Conservation (phyloP, 2,113 vertebrate genomes). For the Clarias magur region DNA sequence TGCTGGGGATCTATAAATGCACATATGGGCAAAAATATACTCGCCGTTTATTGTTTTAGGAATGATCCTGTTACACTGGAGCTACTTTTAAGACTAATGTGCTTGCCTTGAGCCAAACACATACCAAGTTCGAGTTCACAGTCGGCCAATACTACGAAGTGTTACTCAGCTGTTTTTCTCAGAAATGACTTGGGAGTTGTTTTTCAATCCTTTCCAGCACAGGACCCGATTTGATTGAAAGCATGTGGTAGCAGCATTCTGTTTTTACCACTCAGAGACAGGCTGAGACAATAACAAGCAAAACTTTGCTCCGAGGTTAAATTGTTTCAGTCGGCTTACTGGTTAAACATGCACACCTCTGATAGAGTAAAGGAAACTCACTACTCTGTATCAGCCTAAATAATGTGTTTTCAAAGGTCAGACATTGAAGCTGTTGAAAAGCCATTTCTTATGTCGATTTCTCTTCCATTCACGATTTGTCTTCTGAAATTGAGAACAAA, state of each 20-base stretch:
- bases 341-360: not conserved
- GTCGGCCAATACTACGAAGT: slow-evolving; percentile 16
- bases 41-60: not conserved
- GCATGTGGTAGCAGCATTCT: slow-evolving; percentile 35
- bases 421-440: not conserved
- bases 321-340: not conserved
- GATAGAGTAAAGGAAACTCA: not conserved
- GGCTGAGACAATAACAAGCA: not conserved
- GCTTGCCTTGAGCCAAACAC: slow-evolving; percentile 27
- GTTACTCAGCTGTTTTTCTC: slow-evolving; percentile 28
- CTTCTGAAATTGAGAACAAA: not conserved
- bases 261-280: not conserved
- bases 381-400: not conserved
- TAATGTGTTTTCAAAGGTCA: not conserved
- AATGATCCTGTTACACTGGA: not conserved
- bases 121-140: slow-evolving; percentile 3
- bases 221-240: slow-evolving; percentile 54
- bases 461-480: not conserved
- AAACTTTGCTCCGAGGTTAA: not conserved
- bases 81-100: slow-evolving; percentile 16
- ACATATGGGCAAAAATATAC: not conserved
- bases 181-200: slow-evolving; percentile 35
- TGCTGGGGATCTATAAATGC: not conserved
- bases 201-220: slow-evolving; percentile 6
- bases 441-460: not conserved